These are phyloP conservation scores for Lonchura striata DNA, from an alignment of 2,113 vertebrate genomes.

Conservation along the genomic window DNA sequence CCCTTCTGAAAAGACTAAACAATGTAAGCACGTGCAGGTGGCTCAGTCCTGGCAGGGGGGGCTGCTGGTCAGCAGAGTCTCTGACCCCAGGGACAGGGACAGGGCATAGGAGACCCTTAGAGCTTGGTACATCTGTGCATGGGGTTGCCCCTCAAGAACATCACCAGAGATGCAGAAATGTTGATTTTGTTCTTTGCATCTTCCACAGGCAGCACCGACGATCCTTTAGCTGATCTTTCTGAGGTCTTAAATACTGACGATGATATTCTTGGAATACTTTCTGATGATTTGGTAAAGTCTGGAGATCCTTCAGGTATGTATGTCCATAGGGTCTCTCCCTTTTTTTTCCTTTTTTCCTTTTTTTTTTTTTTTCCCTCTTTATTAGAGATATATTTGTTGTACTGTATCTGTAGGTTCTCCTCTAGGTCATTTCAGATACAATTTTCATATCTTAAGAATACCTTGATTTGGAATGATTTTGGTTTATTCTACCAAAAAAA, in stretches of 20 bases:
- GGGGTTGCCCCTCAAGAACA: background rate
- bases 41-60: background rate
- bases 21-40: accelerated
- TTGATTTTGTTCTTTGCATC: background rate
- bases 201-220: slow-evolving; percentile 81
- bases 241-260: slow-evolving; percentile 93
- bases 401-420: background rate
- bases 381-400: background rate
- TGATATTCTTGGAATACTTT: slow-evolving; percentile 95
- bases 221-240: slow-evolving; percentile 87
- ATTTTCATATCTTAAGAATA: background rate
- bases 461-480: background rate
- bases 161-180: background rate
- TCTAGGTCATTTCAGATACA: background rate
- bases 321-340: background rate
- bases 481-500: background rate
- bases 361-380: background rate
- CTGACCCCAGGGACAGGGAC: background rate
- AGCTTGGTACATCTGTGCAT: background rate
- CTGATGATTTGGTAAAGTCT: slow-evolving; percentile 89
- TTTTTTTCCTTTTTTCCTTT: background rate
- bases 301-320: slow-evolving; percentile 86
- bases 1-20: background rate
- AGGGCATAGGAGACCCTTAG: background rate
- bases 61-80: background rate